Conservation (phyloP, 1,140 invertebrate genomes). For the Sitophilus oryzae region DNA sequence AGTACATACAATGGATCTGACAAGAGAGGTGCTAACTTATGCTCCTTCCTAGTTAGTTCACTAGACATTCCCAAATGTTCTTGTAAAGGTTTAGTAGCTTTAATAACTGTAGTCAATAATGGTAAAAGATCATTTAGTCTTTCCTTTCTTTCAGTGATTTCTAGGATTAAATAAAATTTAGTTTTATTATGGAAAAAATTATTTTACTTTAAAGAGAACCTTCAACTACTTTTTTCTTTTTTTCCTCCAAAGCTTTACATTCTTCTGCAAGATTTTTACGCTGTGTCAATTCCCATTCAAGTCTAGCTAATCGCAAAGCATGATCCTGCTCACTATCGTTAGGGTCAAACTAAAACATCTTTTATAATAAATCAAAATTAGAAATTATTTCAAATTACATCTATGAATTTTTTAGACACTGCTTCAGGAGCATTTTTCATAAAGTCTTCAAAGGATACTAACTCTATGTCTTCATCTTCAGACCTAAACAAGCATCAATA, state of each 20-base stretch:
- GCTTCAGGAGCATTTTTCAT: slow-evolving; percentile 71
- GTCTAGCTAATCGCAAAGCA: slow-evolving; percentile 72
- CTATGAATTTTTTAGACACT: slow-evolving; percentile 35
- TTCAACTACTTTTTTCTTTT: slow-evolving; percentile 58
- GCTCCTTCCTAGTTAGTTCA: slow-evolving; percentile 68
- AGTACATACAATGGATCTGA: slow-evolving; percentile 81
- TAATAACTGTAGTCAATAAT: slow-evolving; percentile 65
- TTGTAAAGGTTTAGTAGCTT: slow-evolving; percentile 83
- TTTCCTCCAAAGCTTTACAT: slow-evolving; percentile 68
- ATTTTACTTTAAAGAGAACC: slow-evolving; percentile 23
- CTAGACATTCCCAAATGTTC: slow-evolving; percentile 79
- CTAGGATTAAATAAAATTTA: no score
- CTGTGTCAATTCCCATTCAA: slow-evolving; percentile 90
- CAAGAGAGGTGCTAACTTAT: slow-evolving; percentile 67
- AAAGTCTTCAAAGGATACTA: slow-evolving; percentile 81
- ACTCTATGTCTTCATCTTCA: slow-evolving; percentile 87
- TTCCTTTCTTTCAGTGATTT: slow-evolving; percentile 74
- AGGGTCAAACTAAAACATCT: slow-evolving; percentile 26
- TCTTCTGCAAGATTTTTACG: slow-evolving; percentile 74
- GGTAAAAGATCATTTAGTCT: slow-evolving; percentile 78
- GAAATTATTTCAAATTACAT: slow-evolving; percentile 18
- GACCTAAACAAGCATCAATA: slow-evolving; percentile 55
- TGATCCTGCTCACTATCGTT: slow-evolving; percentile 49
- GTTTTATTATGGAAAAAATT: no score
- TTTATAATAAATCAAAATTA: slow-evolving; percentile 1